Base-by-base conservation (phyloP, 2,113 vertebrate species). In the Phylloscopus whistleri region DNA sequence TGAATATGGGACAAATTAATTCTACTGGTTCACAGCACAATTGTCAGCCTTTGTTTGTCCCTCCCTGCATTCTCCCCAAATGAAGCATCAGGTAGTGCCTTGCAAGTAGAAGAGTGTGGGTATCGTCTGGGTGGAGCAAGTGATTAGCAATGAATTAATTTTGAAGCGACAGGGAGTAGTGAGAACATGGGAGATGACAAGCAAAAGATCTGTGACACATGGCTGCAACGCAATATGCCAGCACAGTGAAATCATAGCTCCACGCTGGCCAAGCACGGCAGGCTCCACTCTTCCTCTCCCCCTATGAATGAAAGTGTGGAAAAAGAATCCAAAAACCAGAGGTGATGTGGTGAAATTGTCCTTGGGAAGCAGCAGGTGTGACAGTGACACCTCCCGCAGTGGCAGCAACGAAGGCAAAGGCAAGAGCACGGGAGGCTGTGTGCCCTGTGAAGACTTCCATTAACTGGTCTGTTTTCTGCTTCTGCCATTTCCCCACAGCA, bases 81-180 rank as follows among this genome's bases (percentile, higher is more conserved):
- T 7, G 74, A 91, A 87, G 53, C 49, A 88, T 62, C 43, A 67
- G 51, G 78, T 79, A 44, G 77, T 75, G 72, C 53, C 64, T 62
- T 60, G 35, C 49, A 56, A 92, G 53, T 12, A 74, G 72, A 95
- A 89, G 24, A 87, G 55, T 31, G 51, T 31, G 43, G 64, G 48
- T 49, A 76, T 77, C 11, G 44, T 70, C 93, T 88, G 60, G 70
- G 78, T 84, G 82, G 92, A 95, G 79, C 33, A 79, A 96, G 80
- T 72, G 85, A 97, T 97, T 96, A 95, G 86, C 87, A 94, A 68
- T 83, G 43, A 95, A 97, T 95, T 95, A 87, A 95, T 89, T 89
- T 64, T 66, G 4, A 89, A 90, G 84, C 22, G 55, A 44, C 18
- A 75, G 72, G 41, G 82, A 87, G 69, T 23, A 93, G 64, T 80